phyloP scores from a whole-genome alignment of 1,140 invertebrate genomes.

The Druon quercuslanigerum region DNA sequence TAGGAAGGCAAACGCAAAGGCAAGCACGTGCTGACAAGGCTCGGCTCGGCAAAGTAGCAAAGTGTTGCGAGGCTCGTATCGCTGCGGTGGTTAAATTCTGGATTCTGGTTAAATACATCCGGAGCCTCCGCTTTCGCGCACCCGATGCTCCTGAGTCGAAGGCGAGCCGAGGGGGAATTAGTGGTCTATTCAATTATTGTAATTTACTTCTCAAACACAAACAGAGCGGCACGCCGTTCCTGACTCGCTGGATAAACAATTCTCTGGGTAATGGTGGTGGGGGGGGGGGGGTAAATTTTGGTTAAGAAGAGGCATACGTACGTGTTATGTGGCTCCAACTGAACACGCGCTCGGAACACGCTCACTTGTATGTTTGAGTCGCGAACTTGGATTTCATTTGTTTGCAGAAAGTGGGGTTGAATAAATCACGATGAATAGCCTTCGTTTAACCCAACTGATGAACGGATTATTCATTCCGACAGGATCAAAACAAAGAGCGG shows the following conservation, averaged over 20 bases:
- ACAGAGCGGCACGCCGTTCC: conserved; percentile 54
- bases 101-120: too few species aligned
- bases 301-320: conserved; percentile 44
- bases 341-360: conserved; percentile 14
- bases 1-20: too few species aligned
- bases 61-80: too few species aligned
- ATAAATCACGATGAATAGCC: conserved; percentile 50
- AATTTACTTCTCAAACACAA: conserved; percentile 74
- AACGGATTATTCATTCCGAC: conserved; percentile 18
- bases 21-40: too few species aligned
- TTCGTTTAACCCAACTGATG: conserved; percentile 35
- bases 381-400: conserved; percentile 33
- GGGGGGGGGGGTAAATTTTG: conserved; percentile 25
- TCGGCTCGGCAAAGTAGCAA: too few species aligned
- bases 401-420: conserved; percentile 33
- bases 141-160: neutral
- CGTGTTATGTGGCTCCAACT: conserved; percentile 31
- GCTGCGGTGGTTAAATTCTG: too few species aligned
- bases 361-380: conserved; percentile 20
- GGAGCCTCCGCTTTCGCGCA: neutral
- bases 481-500: neutral
- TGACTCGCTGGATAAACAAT: conserved; percentile 21
- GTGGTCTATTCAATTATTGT: conserved; percentile 75
- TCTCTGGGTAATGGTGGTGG: neutral
- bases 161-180: conserved; percentile 61